phyloP scores from a whole-genome alignment of 1,140 invertebrate species.

The Temnothorax nylanderi region DNA sequence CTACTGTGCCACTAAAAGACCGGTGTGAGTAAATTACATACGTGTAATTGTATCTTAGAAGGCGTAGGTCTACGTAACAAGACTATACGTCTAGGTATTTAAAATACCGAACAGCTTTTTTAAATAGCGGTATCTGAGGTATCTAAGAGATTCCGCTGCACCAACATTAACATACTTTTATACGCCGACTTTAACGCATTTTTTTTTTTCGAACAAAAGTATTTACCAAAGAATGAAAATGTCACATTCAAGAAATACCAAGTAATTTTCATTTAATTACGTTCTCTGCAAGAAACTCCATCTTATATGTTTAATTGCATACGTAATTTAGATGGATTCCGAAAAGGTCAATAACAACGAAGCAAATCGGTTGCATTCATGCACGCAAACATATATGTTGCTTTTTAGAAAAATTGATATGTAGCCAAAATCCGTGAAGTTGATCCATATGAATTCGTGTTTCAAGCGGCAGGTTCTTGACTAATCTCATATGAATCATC shows the following conservation, averaged over 20 bases:
- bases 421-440: background rate
- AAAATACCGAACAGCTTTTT: slow-evolving; percentile 11
- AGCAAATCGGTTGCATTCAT: background rate
- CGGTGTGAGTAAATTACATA: slow-evolving; percentile 4
- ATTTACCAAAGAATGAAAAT: background rate
- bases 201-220: background rate
- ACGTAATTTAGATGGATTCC: background rate
- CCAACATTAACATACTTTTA: slow-evolving; percentile 4
- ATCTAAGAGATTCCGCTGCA: background rate
- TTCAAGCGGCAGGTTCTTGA: slow-evolving; percentile 49
- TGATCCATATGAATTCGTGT: slow-evolving; percentile 24
- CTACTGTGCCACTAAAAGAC: slow-evolving; percentile 12
- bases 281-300: background rate
- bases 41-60: background rate
- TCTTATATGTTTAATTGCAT: background rate
- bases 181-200: background rate
- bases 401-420: background rate
- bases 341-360: background rate
- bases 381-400: background rate
- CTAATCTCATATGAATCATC: slow-evolving; percentile 27
- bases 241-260: background rate
- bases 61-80: background rate
- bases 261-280: background rate
- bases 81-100: background rate
- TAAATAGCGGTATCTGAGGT: background rate